Conservation (phyloP, 2,888 invertebrate genomes). For the Aleiodes leptofemur region DNA sequence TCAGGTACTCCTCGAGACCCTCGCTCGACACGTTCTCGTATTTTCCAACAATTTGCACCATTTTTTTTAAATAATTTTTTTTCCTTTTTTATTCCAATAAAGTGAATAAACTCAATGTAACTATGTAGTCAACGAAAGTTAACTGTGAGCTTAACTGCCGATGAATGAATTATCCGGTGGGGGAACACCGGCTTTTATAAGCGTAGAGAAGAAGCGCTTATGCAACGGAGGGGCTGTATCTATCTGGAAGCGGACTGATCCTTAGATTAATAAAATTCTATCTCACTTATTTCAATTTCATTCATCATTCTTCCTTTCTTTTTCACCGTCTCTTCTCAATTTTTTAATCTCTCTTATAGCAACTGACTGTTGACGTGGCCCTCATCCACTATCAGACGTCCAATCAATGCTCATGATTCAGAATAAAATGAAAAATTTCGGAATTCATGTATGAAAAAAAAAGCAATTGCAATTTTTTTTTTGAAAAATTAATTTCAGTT, state of each 20-base stretch:
- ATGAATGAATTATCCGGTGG: constrained; percentile 45
- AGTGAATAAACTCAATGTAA: constrained; percentile 8
- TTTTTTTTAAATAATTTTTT: constrained; percentile 54
- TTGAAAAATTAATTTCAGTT: too few species aligned
- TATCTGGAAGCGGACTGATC: constrained; percentile 55
- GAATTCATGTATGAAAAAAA: not conserved
- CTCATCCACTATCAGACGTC: constrained; percentile 9
- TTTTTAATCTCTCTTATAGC: constrained; percentile 13
- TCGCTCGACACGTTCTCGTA: constrained; percentile 70
- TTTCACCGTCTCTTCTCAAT: not conserved
- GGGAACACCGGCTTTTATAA: constrained; percentile 58
- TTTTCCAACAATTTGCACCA: constrained; percentile 71
- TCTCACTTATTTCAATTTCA: constrained; percentile 12
- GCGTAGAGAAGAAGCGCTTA: constrained; percentile 53
- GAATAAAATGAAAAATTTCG: not conserved
- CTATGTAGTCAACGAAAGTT: not conserved
- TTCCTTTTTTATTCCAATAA: not conserved
- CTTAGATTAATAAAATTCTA: constrained; percentile 53
- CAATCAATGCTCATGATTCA: constrained; percentile 50
- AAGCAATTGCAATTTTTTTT: too few species aligned
- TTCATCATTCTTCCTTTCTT: constrained; percentile 34
- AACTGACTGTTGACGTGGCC: constrained; percentile 13
- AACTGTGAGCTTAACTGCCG: constrained; percentile 28
- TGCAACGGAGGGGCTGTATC: constrained; percentile 52
- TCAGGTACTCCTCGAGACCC: constrained; percentile 71